phyloP scores from a whole-genome alignment of 2,888 invertebrate species.

The Volucella inanis region DNA sequence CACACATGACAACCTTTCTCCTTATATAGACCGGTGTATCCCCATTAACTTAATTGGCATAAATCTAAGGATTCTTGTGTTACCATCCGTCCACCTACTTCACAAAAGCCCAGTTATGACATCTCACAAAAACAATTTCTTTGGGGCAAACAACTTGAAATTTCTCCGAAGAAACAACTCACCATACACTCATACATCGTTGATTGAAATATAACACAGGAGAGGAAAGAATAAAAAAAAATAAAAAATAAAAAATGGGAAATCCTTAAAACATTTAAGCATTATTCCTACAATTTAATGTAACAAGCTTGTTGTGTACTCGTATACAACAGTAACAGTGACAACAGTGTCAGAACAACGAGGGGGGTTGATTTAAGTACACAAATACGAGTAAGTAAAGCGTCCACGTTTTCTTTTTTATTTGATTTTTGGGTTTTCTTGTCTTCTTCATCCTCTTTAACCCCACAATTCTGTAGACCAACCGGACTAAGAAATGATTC shows the following conservation, averaged over 20 bases:
- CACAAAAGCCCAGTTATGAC: conserved; percentile 49
- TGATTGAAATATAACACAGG: neutral
- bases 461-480: neutral
- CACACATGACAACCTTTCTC: neutral
- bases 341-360: conserved; percentile 65
- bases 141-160: conserved; percentile 68
- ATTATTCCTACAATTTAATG: conserved; percentile 72
- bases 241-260: conserved; percentile 32
- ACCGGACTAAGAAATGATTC: neutral
- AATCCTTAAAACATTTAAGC: conserved; percentile 72
- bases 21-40: conserved; percentile 35
- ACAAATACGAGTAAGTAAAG: conserved; percentile 65
- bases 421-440: neutral
- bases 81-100: conserved; percentile 42
- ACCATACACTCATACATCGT: too few relatives aligned
- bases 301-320: conserved; percentile 70
- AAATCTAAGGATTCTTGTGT: conserved; percentile 66
- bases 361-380: conserved; percentile 68
- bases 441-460: neutral
- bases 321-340: conserved; percentile 57
- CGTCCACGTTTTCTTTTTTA: neutral
- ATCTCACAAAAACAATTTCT: conserved; percentile 68
- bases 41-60: conserved; percentile 74
- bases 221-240: conserved; percentile 21
- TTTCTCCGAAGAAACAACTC: conserved; percentile 35